Evolutionary conservation across 2,797 vertebrate genomes (phyloP), one percentile per base, ranked within the genome.

Genomic region (Pipistrellus pipistrellus): DNA sequence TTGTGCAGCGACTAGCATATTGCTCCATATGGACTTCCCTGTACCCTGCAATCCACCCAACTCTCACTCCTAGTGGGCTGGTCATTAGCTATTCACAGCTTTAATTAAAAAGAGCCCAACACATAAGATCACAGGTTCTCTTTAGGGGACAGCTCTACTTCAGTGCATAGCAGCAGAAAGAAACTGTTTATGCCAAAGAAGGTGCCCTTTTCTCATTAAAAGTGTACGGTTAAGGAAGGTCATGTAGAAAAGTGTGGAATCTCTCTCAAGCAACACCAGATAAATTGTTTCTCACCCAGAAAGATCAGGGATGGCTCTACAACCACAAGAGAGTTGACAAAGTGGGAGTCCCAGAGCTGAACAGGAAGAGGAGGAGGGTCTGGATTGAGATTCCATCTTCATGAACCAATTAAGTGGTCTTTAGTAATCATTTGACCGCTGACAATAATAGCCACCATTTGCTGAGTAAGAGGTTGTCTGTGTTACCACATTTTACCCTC

Each of bases 91-190:
- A 64, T 86, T 89, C 62, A 77, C 66, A 89, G 44, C 2, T 94
- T 94, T 97, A 95, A 95, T 93, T 91, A 91, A 93, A 88, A 91
- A 64, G 25, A 90, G 6, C 21, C 75, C 75, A 86, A 86, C 82
- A 85, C 14, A 62, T 30, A 85, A 91, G 81, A 85, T 86, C n/a
- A 20, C 41, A 95, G 75, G 53, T 13, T 95, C 7, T 93, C 78
- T 88, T 96, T 72, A 44, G 23, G 64, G 44, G 38, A 91, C 41
- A 85, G 41, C 11, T 20, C 48, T 89, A 93, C 71, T 90, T 68
- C 53, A 44, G 57, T 62, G 38, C 66, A 59, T 90, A 95, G 20
- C n/a, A 53, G 51, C 68, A 27, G 32, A 85, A 85, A 90, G 35
- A 62, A 89, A 85, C 38, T 81, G 14, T 66, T 95, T 44, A n/a